Evolutionary conservation across 2,888 invertebrate species (phyloP).

Genomic region (Pomacea canaliculata): DNA sequence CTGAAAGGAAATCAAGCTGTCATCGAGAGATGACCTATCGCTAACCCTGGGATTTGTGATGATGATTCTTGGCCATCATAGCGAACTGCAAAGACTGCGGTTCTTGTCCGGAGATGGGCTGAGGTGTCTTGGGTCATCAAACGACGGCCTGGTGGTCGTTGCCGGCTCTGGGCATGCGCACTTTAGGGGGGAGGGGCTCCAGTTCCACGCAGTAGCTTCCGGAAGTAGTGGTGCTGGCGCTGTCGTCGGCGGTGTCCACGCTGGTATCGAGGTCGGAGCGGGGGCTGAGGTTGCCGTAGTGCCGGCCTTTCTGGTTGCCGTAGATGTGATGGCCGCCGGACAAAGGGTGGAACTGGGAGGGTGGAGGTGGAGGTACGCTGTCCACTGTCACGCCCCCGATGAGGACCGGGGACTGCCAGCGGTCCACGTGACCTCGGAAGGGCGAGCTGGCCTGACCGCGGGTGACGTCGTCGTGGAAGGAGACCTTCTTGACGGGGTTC

Average conservation of each 20-base stretch:
- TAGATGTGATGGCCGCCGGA: conserved; percentile 7
- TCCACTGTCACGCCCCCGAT: conserved; percentile 12
- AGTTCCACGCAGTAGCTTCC: conserved; percentile 37
- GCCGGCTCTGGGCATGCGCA: conserved; percentile 5
- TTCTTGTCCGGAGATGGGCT: not conserved
- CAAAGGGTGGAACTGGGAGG: not conserved
- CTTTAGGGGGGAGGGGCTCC: conserved; percentile 6
- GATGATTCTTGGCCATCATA: no score
- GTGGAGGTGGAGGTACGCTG: not conserved
- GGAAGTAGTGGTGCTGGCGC: conserved; percentile 40
- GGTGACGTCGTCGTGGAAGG: conserved; percentile 33
- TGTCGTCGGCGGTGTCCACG: conserved; percentile 37
- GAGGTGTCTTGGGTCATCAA: not conserved
- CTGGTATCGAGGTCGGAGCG: conserved; percentile 28
- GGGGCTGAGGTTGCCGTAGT: conserved; percentile 16
- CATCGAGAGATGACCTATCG: no score
- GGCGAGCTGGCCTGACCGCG: conserved; percentile 23
- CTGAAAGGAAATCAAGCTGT: no score
- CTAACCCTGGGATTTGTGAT: no score
- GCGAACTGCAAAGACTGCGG: not conserved
- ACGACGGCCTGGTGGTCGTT: conserved; percentile 20
- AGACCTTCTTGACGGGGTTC: conserved; percentile 34
- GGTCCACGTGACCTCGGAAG: conserved; percentile 4
- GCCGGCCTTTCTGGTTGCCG: conserved; percentile 1
- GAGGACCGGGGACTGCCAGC: conserved; percentile 20